A percentile compares a stretch with the other conserved stretches of the same genome.
Evolutionary conservation across 2,797 vertebrate species (phyloP).

Genomic region (Hydrocynus forskahlii): DNA sequence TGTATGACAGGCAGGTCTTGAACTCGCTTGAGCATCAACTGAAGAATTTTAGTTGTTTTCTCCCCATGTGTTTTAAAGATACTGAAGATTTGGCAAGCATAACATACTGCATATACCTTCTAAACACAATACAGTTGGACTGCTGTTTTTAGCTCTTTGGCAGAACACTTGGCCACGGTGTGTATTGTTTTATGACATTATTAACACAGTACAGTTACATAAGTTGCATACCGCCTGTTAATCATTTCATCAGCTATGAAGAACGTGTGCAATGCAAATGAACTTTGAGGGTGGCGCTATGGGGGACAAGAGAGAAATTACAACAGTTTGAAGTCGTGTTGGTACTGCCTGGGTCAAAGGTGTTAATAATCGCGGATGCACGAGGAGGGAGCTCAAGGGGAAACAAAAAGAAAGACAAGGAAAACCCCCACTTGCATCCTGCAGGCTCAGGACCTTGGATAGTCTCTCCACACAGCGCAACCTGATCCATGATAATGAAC

Average conservation of each 20-base stretch:
- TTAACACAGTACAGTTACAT: conserved; percentile 3
- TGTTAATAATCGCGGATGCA: neutral
- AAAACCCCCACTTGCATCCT: conserved; percentile 25
- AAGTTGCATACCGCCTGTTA: neutral
- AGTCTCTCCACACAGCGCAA: conserved; percentile 65
- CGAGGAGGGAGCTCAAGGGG: neutral
- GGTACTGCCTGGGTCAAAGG: neutral
- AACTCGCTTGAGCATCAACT: conserved; percentile 22
- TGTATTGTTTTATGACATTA: neutral
- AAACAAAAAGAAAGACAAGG: neutral
- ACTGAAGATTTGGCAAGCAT: neutral
- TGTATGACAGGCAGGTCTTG: conserved; percentile 26
- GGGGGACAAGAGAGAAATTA: neutral
- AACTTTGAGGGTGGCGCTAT: neutral
- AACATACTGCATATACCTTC: neutral
- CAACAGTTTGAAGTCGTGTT: neutral
- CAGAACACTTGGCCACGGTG: neutral
- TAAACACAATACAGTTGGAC: neutral
- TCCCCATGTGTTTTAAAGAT: no score
- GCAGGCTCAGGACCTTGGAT: conserved; percentile 45
- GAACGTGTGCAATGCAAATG: neutral
- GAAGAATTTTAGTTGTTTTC: conserved; percentile 1
- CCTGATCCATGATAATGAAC: conserved; percentile 82
- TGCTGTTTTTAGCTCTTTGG: neutral
- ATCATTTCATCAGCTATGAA: conserved; percentile 12